Percentiles rank a stretch among this genome's conserved stretches.
Evolutionary conservation across 30 jellyfish, hydroid and myxozoan genomes (phyloP).

Genomic region (Rhopilema esculentum): DNA sequence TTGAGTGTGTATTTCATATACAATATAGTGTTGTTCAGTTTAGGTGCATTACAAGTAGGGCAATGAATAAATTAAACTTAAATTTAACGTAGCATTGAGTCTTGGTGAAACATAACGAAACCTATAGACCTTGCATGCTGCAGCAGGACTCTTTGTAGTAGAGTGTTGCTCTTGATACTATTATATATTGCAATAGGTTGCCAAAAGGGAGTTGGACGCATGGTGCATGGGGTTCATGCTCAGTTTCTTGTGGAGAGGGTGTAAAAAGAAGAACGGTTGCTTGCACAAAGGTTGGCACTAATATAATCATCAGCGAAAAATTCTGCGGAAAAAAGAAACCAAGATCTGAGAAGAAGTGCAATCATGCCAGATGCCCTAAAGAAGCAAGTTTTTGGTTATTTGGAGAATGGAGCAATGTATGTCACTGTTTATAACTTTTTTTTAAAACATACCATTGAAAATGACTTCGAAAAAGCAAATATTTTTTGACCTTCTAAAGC

Average conservation of each 20-base stretch:
- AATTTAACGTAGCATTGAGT: too few species aligned
- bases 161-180: background rate
- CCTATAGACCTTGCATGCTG: too few species aligned
- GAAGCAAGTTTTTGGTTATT: conserved; percentile 42
- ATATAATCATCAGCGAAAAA: conserved; percentile 2
- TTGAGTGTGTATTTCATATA: too few species aligned
- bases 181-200: conserved; percentile 1
- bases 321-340: conserved; percentile 52
- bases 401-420: conserved; percentile 58
- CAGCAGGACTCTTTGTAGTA: background rate
- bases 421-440: background rate
- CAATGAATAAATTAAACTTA: too few species aligned
- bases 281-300: conserved; percentile 37
- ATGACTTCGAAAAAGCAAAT: too few species aligned
- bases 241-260: conserved; percentile 61
- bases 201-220: conserved; percentile 34
- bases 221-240: conserved; percentile 53
- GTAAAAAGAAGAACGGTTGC: conserved; percentile 36
- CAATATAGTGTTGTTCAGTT: too few species aligned
- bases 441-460: background rate
- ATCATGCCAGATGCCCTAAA: conserved; percentile 9
- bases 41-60: too few species aligned
- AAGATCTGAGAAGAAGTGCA: conserved; percentile 34
- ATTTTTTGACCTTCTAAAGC: too few species aligned
- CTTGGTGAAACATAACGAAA: too few species aligned